These are phyloP conservation scores for Heliconius charithonia DNA, from an alignment of 2,888 invertebrate genomes.

Conservation along the genomic window DNA sequence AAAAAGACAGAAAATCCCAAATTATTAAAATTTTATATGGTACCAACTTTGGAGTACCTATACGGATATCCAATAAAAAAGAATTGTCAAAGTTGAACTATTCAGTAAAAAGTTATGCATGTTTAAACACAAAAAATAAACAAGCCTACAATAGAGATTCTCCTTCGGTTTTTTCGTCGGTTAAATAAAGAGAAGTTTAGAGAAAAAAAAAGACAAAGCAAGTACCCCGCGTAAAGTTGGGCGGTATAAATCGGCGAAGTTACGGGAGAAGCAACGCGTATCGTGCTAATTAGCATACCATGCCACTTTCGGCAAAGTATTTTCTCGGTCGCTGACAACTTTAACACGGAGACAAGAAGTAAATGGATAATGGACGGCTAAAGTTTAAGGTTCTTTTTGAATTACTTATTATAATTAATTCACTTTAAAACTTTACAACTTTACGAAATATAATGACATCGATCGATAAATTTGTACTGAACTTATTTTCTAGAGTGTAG, in stretches of 20 bases:
- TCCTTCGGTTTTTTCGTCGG: neutral
- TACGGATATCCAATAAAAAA: neutral
- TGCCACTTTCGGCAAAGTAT: constrained; percentile 37
- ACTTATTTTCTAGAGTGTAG: neutral
- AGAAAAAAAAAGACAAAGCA: constrained; percentile 37
- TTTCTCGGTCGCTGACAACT: constrained; percentile 37
- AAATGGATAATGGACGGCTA: constrained; percentile 29
- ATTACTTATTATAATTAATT: constrained; percentile 26
- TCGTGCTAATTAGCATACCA: constrained; percentile 43
- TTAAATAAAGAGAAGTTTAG: neutral
- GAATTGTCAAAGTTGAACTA: neutral
- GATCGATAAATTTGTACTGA: constrained; percentile 2
- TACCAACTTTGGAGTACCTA: neutral
- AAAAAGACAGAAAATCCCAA: neutral
- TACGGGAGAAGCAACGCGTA: constrained; percentile 29
- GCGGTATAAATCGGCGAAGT: constrained; percentile 41
- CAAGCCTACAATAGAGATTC: neutral
- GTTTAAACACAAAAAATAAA: neutral
- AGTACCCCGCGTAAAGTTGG: constrained; percentile 40
- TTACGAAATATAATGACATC: constrained; percentile 6
- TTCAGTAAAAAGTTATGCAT: neutral
- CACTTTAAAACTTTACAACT: constrained; percentile 21
- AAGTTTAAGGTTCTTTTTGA: constrained; percentile 13
- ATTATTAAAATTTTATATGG: neutral
- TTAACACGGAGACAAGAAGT: constrained; percentile 33